These are phyloP conservation scores for Temnothorax curvispinosus DNA, from an alignment of 1,140 invertebrate species.

Conservation along the genomic window DNA sequence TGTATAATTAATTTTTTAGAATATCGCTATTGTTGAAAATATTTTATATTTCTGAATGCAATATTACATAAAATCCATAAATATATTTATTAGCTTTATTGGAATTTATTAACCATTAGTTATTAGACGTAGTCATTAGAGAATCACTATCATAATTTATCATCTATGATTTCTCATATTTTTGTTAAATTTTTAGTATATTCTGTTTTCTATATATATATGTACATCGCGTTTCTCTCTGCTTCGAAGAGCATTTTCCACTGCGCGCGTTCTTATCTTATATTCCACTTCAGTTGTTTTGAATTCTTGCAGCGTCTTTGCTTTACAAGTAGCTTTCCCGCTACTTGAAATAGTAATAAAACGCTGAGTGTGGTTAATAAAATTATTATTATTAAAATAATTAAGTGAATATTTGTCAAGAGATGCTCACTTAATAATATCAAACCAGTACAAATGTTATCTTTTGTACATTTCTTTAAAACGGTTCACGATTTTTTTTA, in stretches of 20 bases:
- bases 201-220: not conserved
- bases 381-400: constrained; percentile 18
- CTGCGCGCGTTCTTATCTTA: constrained; percentile 59
- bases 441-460: not conserved
- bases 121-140: not conserved
- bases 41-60: not conserved
- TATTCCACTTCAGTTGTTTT: constrained; percentile 68
- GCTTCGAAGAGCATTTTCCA: constrained; percentile 37
- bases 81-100: not conserved
- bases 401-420: constrained; percentile 6
- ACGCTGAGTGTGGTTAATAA: not conserved
- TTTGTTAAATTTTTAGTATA: constrained; percentile 15
- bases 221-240: not conserved
- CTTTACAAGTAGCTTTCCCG: constrained; percentile 20
- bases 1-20: not conserved
- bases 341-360: constrained; percentile 26
- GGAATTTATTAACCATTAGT: not conserved
- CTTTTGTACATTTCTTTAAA: not conserved
- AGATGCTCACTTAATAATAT: not conserved
- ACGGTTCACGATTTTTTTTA: not conserved
- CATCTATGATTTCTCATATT: not conserved
- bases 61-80: not conserved
- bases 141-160: not conserved
- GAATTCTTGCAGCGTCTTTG: constrained; percentile 47
- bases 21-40: not conserved